Percentiles rank a stretch among this genome's conserved stretches.
phyloP scores from a whole-genome alignment of 2,888 invertebrate genomes.

The Plebejus anna region DNA sequence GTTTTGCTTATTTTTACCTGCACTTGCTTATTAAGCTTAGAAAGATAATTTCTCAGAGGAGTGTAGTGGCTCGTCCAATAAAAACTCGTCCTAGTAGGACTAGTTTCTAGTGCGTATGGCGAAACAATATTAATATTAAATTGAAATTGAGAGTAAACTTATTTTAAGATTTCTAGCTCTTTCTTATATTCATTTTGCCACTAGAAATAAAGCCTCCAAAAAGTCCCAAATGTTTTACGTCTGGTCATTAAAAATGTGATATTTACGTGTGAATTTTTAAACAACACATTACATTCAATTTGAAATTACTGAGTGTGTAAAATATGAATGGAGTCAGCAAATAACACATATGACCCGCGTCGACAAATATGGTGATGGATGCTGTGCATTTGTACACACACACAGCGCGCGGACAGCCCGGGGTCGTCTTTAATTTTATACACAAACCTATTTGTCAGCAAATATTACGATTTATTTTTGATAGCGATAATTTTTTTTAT shows the following conservation, averaged over 20 bases:
- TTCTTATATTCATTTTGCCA: too few species aligned
- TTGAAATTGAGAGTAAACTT: too few species aligned
- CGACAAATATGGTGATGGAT: slow-evolving; percentile 62
- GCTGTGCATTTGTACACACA: slow-evolving; percentile 56
- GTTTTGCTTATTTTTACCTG: too few species aligned
- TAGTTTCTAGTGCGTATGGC: too few species aligned
- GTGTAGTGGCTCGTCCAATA: too few species aligned
- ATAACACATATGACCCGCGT: slow-evolving; percentile 45
- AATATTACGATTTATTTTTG: slow-evolving; percentile 33
- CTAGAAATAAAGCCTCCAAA: neutral
- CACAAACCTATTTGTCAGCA: slow-evolving; percentile 50
- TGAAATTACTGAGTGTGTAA: slow-evolving; percentile 26
- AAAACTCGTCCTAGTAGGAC: too few species aligned
- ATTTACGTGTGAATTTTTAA: slow-evolving; percentile 11
- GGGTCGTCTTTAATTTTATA: slow-evolving; percentile 64
- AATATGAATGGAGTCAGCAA: slow-evolving; percentile 39
- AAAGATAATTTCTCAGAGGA: too few species aligned
- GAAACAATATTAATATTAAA: too few species aligned
- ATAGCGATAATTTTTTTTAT: slow-evolving; percentile 2
- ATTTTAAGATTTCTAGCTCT: too few species aligned
- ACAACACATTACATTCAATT: slow-evolving; percentile 22
- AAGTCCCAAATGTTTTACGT: neutral
- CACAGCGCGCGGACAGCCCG: slow-evolving; percentile 52
- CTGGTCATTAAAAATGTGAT: neutral
- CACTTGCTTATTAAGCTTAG: too few species aligned